A percentile compares a stretch with the other conserved stretches of the same genome.
Conservation (phyloP, 2,113 vertebrate genomes). For the Callionymus lyra region DNA sequence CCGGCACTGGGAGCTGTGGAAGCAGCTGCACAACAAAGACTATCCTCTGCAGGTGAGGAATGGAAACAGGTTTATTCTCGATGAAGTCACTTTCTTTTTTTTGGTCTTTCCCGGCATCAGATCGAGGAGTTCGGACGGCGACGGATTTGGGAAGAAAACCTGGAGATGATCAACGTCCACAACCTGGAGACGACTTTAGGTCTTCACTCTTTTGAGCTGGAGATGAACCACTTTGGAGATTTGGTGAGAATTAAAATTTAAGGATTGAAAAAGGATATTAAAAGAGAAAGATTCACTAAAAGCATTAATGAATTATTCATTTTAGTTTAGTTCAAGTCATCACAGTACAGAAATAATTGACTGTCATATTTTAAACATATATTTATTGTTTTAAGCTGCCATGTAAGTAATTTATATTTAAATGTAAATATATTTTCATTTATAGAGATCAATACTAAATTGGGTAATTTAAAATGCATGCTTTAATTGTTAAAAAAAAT, state of each 20-base stretch:
- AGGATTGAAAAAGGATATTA: too few species aligned
- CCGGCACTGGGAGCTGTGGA: constrained; percentile 68
- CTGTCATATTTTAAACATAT: too few species aligned
- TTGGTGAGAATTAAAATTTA: constrained; percentile 53
- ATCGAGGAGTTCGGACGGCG: constrained; percentile 63
- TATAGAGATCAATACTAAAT: too few species aligned
- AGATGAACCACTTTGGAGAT: constrained; percentile 78
- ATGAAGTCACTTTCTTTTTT: not conserved
- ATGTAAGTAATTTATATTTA: too few species aligned
- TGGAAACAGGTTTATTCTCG: not conserved
- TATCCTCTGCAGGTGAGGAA: constrained; percentile 43
- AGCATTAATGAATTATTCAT: too few species aligned
- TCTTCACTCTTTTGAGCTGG: constrained; percentile 68
- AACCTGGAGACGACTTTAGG: constrained; percentile 76
- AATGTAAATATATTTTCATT: too few species aligned
- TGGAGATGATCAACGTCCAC: constrained; percentile 70
- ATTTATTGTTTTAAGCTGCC: too few species aligned
- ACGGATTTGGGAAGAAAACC: constrained; percentile 73
- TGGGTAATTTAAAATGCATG: too few species aligned
- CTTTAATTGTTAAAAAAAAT: too few species aligned
- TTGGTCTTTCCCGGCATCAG: constrained; percentile 34
- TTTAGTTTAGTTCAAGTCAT: too few species aligned
- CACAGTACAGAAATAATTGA: too few species aligned
- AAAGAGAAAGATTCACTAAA: too few species aligned
- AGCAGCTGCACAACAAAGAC: constrained; percentile 50